phyloP scores from a whole-genome alignment of 2,113 vertebrate genomes.

The Hippolais icterina region DNA sequence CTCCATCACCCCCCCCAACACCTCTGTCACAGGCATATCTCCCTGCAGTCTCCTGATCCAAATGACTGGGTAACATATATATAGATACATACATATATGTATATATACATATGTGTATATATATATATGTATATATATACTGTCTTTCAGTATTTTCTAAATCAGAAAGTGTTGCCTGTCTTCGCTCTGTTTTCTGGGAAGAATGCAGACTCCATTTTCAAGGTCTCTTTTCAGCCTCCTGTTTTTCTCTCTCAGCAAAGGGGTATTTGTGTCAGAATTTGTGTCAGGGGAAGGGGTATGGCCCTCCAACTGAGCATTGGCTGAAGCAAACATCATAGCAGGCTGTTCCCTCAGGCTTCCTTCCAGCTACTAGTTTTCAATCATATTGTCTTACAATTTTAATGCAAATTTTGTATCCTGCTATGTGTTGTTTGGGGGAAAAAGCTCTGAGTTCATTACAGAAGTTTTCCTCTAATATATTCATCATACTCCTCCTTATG shows the following conservation, averaged over 20 bases:
- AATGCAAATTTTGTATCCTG: neutral
- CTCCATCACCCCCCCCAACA: fast-evolving
- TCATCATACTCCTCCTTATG: neutral
- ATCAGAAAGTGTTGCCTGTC: neutral
- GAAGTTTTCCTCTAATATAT: neutral
- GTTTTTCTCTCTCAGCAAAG: neutral
- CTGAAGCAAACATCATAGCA: neutral
- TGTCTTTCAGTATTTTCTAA: neutral
- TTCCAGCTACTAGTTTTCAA: neutral
- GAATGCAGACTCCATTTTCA: neutral
- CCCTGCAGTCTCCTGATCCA: neutral
- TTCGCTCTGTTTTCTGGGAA: neutral
- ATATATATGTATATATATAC: too few species aligned
- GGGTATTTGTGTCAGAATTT: neutral
- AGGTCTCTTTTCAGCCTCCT: neutral
- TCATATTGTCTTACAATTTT: neutral
- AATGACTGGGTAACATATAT: neutral
- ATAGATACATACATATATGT: fast-evolving
- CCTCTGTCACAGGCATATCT: neutral
- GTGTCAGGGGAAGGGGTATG: fast-evolving
- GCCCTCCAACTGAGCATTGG: neutral
- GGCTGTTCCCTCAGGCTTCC: neutral
- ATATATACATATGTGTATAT: too few species aligned
- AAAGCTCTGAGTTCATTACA: neutral
- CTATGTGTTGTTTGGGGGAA: neutral